phyloP scores from a whole-genome alignment of 92 coral and sea anemone species.

The Pocillopora grandis region DNA sequence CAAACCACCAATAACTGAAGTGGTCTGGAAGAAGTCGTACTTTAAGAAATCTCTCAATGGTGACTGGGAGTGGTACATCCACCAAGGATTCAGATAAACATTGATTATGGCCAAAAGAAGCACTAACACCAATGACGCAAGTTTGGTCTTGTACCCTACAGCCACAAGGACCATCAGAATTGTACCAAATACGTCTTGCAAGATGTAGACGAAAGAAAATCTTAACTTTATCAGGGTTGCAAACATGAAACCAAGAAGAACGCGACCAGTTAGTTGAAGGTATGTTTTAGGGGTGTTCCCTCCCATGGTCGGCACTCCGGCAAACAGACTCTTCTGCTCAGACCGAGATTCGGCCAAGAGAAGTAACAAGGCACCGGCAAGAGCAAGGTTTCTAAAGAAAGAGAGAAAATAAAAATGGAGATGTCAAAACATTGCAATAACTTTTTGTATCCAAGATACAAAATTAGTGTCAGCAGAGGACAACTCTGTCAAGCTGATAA shows the following conservation, averaged over 20 bases:
- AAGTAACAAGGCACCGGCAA: slow-evolving; percentile 91
- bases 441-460: too few relatives aligned
- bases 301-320: slow-evolving; percentile 95
- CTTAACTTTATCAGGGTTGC: slow-evolving; percentile 93
- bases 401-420: background rate
- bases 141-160: slow-evolving; percentile 95
- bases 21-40: slow-evolving; percentile 98
- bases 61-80: slow-evolving; percentile 90
- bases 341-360: slow-evolving; percentile 94
- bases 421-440: background rate
- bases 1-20: slow-evolving; percentile 98
- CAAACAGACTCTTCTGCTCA: slow-evolving; percentile 94
- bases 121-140: slow-evolving; percentile 90
- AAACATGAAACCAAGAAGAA: slow-evolving; percentile 92
- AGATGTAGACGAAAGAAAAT: slow-evolving; percentile 74
- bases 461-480: too few relatives aligned
- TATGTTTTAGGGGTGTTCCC: slow-evolving; percentile 98
- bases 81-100: slow-evolving; percentile 93
- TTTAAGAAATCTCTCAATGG: slow-evolving; percentile 99
- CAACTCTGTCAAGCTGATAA: too few relatives aligned
- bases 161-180: slow-evolving; percentile 90
- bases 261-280: slow-evolving; percentile 97
- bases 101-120: slow-evolving; percentile 76
- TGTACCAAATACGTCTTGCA: slow-evolving; percentile 87
- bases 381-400: slow-evolving; percentile 85